These are phyloP conservation scores for Lordiphosa stackelbergi DNA, from an alignment of 1,140 invertebrate species.

Conservation along the genomic window DNA sequence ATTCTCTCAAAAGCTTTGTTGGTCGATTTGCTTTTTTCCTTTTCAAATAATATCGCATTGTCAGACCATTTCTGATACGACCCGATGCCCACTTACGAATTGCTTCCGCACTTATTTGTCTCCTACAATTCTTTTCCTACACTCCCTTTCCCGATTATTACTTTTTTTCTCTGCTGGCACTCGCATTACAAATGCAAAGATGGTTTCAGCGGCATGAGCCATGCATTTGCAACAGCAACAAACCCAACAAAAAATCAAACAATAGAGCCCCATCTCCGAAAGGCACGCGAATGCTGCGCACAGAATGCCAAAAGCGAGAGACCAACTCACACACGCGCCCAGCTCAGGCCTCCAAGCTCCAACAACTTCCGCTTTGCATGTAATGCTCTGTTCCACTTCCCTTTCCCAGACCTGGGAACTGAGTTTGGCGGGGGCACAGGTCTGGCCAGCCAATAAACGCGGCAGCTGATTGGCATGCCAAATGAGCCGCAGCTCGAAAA, in stretches of 20 bases:
- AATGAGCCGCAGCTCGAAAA: slow-evolving; percentile 41
- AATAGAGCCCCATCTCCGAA: slow-evolving; percentile 40
- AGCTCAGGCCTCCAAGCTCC: slow-evolving; percentile 1
- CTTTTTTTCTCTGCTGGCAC: slow-evolving; percentile 45
- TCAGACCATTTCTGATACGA: slow-evolving; percentile 26
- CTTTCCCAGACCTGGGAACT: slow-evolving; percentile 5
- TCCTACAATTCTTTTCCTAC: slow-evolving; percentile 6
- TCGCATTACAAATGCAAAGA: slow-evolving; percentile 57
- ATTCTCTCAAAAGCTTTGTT: too few species aligned
- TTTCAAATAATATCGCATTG: slow-evolving; percentile 25
- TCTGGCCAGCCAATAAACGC: slow-evolving; percentile 53
- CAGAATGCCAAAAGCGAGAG: slow-evolving; percentile 37
- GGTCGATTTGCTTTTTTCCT: background rate
- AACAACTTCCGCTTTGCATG: slow-evolving; percentile 53
- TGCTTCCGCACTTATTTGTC: slow-evolving; percentile 4
- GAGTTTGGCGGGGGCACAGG: slow-evolving; percentile 7
- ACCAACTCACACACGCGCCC: slow-evolving; percentile 1
- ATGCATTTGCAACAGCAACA: slow-evolving; percentile 26
- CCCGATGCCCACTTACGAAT: slow-evolving; percentile 13
- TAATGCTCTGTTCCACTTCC: slow-evolving; percentile 40
- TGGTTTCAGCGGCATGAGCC: slow-evolving; percentile 43
- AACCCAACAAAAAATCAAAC: slow-evolving; percentile 31
- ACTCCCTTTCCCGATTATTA: slow-evolving; percentile 14
- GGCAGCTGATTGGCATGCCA: slow-evolving; percentile 65
- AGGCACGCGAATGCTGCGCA: slow-evolving; percentile 39